phyloP scores from a whole-genome alignment of 2,888 invertebrate species.

The Chalcosyrphus nemorum region DNA sequence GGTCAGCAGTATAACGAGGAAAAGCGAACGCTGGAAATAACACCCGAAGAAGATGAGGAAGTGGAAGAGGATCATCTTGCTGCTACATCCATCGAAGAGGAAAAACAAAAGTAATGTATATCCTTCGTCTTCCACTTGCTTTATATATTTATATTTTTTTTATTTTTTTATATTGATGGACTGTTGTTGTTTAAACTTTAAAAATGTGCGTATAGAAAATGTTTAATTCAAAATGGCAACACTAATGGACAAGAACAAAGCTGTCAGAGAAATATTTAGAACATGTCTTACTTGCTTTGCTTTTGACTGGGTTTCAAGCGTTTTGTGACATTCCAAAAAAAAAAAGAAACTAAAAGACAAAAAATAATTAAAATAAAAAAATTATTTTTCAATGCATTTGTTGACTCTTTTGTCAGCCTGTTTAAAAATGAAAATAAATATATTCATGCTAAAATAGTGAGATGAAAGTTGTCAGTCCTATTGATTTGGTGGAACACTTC shows the following conservation, averaged over 20 bases:
- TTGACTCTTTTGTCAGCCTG: no score
- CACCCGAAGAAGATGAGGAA: slow-evolving; percentile 76
- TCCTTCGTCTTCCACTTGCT: slow-evolving; percentile 32
- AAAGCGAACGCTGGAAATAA: slow-evolving; percentile 78
- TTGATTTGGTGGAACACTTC: no score
- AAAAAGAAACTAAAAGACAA: no score
- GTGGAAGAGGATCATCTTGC: slow-evolving; percentile 19
- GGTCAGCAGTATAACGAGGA: slow-evolving; percentile 68
- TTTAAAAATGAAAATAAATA: no score
- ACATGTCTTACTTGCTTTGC: background rate
- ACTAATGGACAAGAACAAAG: background rate
- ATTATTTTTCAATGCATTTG: no score
- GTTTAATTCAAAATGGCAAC: background rate
- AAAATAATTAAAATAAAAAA: background rate
- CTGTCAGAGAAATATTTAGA: background rate
- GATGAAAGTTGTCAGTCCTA: no score
- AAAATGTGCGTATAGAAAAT: background rate
- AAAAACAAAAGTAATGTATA: slow-evolving; percentile 71
- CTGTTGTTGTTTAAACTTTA: background rate
- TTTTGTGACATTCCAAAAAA: background rate
- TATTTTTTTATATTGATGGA: background rate
- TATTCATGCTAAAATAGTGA: no score
- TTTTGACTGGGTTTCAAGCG: background rate
- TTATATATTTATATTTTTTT: background rate
- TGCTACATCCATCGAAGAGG: slow-evolving; percentile 2